These are phyloP conservation scores for Stratiomys singularior DNA, from an alignment of 2,888 invertebrate genomes.

Conservation along the genomic window DNA sequence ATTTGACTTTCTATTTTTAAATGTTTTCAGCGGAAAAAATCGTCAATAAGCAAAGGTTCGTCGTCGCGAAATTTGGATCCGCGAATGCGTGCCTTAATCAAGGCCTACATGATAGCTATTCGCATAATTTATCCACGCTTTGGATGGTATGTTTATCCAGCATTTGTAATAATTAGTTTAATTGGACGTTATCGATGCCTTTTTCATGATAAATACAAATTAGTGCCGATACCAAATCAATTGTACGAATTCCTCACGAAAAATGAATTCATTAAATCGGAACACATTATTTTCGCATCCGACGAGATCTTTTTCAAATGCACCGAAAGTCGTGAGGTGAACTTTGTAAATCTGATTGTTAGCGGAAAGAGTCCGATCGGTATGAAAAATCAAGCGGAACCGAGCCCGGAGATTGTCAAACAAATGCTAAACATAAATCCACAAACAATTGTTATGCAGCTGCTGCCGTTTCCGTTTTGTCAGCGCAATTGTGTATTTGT, in stretches of 20 bases:
- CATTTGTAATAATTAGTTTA: slow-evolving; percentile 59
- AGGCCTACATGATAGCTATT: slow-evolving; percentile 26
- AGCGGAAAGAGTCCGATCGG: slow-evolving; percentile 45
- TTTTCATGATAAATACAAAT: slow-evolving; percentile 60
- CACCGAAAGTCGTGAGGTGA: slow-evolving; percentile 60
- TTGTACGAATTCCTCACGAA: slow-evolving; percentile 61
- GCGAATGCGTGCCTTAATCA: slow-evolving; percentile 40
- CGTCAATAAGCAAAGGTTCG: slow-evolving; percentile 12
- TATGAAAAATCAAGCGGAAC: slow-evolving; percentile 1
- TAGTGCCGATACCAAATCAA: slow-evolving; percentile 62
- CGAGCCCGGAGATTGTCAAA: slow-evolving; percentile 56
- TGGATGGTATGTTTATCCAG: slow-evolving; percentile 63
- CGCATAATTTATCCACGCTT: slow-evolving; percentile 58
- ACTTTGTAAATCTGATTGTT: slow-evolving; percentile 62
- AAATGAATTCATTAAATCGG: slow-evolving; percentile 63
- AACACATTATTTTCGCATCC: slow-evolving; percentile 61
- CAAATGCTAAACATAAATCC: slow-evolving; percentile 60
- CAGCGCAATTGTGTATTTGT: slow-evolving; percentile 62
- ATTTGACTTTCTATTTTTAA: no score
- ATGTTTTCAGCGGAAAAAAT: slow-evolving; percentile 38
- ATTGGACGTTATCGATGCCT: slow-evolving; percentile 60
- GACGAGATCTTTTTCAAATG: slow-evolving; percentile 59
- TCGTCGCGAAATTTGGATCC: slow-evolving; percentile 33
- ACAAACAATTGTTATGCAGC: slow-evolving; percentile 61
- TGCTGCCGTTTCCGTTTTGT: slow-evolving; percentile 58